Evolutionary conservation across 1,140 invertebrate species (phyloP), one percentile per base, ranked within the genome.

Genomic region (Heliconius hewitsoni): DNA sequence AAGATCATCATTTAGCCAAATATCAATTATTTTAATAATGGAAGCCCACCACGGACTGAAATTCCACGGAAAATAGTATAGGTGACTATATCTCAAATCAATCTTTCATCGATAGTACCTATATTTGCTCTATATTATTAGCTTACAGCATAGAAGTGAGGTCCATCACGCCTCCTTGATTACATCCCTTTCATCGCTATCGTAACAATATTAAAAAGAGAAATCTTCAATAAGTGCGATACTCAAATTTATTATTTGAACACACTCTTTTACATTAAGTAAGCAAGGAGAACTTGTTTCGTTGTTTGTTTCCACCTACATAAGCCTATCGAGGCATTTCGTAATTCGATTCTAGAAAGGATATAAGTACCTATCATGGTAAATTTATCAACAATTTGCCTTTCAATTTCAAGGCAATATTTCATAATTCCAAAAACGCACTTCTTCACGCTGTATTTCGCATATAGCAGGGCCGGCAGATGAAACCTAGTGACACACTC

Each of bases 261-360:
- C 8, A 18, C 0, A 66, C 2, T 11, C 60, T 27, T 57, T 57
- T 19, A 9, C 13, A 66, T 23, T 11, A 66, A 66, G 30, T 66
- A 66, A 27, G 8, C 23, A 66, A 66, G 23, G 60, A 66, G 60
- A 66, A 27, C 60, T 9, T 27, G 60, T 66, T 66, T 27, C 19
- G 60, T 66, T 13, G 23, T 66, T 66, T 66, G 60, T 66, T 66
- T 27, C 60, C 60, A 16, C 60, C 60, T 66, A 66, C 60, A 66
- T 16, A 27, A 66, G 11, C n/a, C 23, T 66, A 66, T 66, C 23
- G 27, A 66, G 9, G 60, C 11, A 66, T 66, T 66, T 66, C 27
- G 60, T 66, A 30, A 66, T 66, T 23, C 23, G 27, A n/a, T 30
- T 66, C 60, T 66, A 66, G 23, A 66, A 66, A 27, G 60, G 60